Conservation (phyloP, 2,113 vertebrate species). For the Paedocypris sp. region DNA sequence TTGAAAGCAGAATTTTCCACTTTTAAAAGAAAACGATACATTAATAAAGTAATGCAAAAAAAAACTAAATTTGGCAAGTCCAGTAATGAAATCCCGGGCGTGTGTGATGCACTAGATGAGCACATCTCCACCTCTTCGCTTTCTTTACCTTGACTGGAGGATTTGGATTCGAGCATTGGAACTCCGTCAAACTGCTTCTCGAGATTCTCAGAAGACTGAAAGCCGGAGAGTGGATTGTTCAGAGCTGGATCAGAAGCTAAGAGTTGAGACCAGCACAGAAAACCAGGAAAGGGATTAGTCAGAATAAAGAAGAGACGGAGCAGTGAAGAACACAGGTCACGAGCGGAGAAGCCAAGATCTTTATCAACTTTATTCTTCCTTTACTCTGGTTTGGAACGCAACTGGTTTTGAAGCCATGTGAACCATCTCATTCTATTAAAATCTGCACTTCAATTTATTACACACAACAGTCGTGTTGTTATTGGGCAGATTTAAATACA, state of each 20-base stretch:
- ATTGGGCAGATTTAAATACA: too few relatives aligned
- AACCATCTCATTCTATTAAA: too few relatives aligned
- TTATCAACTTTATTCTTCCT: too few relatives aligned
- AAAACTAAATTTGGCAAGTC: neutral
- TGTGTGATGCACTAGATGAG: neutral
- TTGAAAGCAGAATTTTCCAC: too few relatives aligned
- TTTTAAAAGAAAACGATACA: neutral
- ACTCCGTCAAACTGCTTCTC: constrained; percentile 99
- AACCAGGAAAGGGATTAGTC: neutral
- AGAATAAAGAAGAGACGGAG: neutral
- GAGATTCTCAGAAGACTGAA: constrained; percentile 64
- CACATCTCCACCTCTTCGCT: neutral
- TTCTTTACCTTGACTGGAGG: constrained; percentile 90
- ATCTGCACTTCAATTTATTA: too few relatives aligned
- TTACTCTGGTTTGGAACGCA: too few relatives aligned
- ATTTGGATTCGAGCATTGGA: constrained; percentile 96
- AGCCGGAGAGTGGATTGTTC: constrained; percentile 32
- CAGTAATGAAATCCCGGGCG: neutral
- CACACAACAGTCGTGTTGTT: too few relatives aligned
- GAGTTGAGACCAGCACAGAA: constrained; percentile 27
- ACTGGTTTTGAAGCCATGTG: too few relatives aligned
- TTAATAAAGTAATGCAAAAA: neutral
- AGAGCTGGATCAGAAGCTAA: constrained; percentile 27
- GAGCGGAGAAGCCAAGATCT: too few relatives aligned
- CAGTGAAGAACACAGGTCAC: neutral